Conservation (phyloP, 2,797 vertebrate genomes). For the Petrocephalus sullivani region DNA sequence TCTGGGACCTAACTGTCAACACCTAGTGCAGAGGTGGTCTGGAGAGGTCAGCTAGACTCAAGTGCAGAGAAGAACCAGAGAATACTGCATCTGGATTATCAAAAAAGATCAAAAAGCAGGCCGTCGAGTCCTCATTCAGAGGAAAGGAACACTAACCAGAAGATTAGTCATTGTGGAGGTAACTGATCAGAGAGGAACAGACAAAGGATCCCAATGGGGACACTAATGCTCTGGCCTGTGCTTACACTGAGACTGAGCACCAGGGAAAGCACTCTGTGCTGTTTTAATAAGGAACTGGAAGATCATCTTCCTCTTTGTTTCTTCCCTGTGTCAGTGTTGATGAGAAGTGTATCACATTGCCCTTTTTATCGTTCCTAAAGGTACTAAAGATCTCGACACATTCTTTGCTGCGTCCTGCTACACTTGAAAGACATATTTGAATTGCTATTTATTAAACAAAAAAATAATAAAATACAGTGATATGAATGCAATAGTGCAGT, state of each 20-base stretch:
- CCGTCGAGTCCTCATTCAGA: neutral
- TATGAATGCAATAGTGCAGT: neutral
- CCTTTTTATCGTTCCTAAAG: neutral
- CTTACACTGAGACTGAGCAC: neutral
- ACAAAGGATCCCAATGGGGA: neutral
- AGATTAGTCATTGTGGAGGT: neutral
- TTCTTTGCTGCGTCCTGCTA: neutral
- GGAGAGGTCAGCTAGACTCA: neutral
- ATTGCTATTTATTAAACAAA: neutral
- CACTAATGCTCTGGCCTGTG: neutral
- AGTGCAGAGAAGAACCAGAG: neutral
- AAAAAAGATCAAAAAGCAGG: neutral
- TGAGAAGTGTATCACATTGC: neutral
- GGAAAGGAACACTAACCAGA: neutral
- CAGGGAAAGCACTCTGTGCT: neutral
- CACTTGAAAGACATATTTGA: neutral
- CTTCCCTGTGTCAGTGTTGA: neutral
- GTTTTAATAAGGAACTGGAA: neutral
- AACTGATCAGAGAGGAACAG: neutral
- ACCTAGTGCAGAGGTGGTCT: neutral
- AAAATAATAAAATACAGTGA: neutral
- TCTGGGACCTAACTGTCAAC: neutral
- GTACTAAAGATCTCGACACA: neutral
- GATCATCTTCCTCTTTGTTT: neutral
- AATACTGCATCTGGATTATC: neutral